A percentile compares a stretch with the other conserved stretches of the same genome.
Conservation (phyloP, 2,113 vertebrate genomes). For the Boulengerochromis microlepis region DNA sequence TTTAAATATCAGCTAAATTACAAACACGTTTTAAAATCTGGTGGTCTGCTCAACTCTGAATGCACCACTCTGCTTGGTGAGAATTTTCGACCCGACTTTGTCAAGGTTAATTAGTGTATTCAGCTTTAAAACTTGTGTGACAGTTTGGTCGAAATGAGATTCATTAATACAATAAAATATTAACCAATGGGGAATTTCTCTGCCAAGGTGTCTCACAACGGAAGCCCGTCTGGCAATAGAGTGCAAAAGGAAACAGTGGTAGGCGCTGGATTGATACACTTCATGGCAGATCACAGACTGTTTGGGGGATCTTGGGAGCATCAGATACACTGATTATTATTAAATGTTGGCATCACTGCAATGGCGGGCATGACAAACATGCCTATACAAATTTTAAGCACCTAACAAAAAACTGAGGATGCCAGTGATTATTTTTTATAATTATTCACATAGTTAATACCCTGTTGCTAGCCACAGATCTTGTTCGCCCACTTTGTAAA, state of each 20-base stretch:
- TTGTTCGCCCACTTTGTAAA: neutral
- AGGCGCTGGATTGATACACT: neutral
- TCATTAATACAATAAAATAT: slow-evolving; percentile 32
- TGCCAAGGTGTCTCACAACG: neutral
- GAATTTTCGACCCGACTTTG: neutral
- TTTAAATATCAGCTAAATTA: neutral
- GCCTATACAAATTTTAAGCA: neutral
- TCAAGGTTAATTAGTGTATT: slow-evolving; percentile 2
- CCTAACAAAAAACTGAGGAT: neutral
- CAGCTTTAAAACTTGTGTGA: neutral
- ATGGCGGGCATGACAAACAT: neutral
- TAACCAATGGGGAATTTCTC: slow-evolving; percentile 1
- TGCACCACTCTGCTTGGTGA: neutral
- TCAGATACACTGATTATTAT: neutral
- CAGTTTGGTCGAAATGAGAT: slow-evolving; percentile 11
- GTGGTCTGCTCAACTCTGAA: neutral
- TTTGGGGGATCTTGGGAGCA: neutral
- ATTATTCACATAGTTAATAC: neutral
- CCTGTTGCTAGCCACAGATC: neutral
- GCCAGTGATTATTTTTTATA: neutral
- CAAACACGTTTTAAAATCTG: neutral
- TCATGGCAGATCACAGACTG: neutral
- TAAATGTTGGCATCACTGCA: neutral
- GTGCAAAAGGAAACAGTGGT: neutral
- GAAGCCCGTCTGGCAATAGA: neutral